Base-by-base conservation (phyloP, 2,113 vertebrate species). In the Perognathus longimembris region DNA sequence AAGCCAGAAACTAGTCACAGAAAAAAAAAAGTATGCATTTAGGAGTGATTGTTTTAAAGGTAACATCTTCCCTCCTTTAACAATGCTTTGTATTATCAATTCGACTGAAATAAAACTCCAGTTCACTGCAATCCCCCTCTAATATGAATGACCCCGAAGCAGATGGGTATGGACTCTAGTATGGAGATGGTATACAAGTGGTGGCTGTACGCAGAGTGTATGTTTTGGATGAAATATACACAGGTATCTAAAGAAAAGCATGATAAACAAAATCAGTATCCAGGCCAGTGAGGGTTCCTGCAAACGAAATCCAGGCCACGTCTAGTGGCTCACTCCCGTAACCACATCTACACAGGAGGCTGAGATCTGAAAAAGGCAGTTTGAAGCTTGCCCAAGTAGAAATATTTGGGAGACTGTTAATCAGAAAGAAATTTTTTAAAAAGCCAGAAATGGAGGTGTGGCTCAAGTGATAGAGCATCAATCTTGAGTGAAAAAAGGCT, bases 21-120 rank as follows among this genome's bases (percentile, higher is more conserved):
- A 64, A 85, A 54, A 54, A 54, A 54, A 54, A 54, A 54, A 54
- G 15, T 0, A 71, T 54, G 63, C 9, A 8, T n/a, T 45, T 71
- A 90, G 50, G 83, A 88, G 24, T 81, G 28, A 73, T 12, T 93
- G 71, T 96, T 92, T 57, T 92, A 94, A 95, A 86, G 8, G 67
- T 22, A 67, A 45, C 24, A 54, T 84, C 93, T 90, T 28, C 69
- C 57, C 21, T 88, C 91, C 66, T 76, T 81, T 7, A 73, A 80
- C 64, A 80, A 59, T 40, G 15, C n/a, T 96, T 77, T 78, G 42
- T 30, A 14, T 59, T 76, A 85, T 28, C 94, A 85, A 66, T 87
- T 75, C 83, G 50, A 80, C 5, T 89, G 64, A 93, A 93, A 88
- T 61, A 0, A 32, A 93, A 85, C 74, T 84, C 77, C 66, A 71